Evolutionary conservation across 1,140 invertebrate species (phyloP), one percentile per base, ranked within the genome.

Genomic region (Drosophila erecta): DNA sequence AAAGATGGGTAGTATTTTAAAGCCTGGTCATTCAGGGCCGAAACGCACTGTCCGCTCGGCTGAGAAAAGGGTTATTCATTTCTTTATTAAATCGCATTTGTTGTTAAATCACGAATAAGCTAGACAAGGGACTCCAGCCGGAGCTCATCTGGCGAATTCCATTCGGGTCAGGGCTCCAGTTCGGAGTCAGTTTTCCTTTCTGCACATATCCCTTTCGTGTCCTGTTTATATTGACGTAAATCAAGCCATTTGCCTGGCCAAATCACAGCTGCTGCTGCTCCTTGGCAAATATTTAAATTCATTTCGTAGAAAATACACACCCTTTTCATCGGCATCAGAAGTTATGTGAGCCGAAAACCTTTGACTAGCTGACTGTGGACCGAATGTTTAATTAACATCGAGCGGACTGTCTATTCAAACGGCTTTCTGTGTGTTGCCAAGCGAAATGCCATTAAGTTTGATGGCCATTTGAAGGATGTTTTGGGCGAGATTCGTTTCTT

Each of bases 51-150:
- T 70, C 30, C 7, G 6, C n/a, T n/a, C 12, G 14, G 27, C 12
- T 12, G 15, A 60, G 69, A 79, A 79, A 66, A 76, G 38, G 75
- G 72, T 56, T 87, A 73, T 79, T 62, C 85, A 81, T 87, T 79
- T 72, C 65, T 81, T 75, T 86, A 86, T 86, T 86, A 81, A 81
- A 78, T 78, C 77, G 76, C 76, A 81, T 87, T 80, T 87, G 84
- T 70, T 87, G 79, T 79, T 76, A 87, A 79, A 81, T 86, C 84
- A 78, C 50, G 60, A 69, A 61, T 73, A 49, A 83, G 59, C 65
- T 57, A 75, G 65, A 56, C 64, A 61, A 57, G 51, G 54, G 64
- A 76, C 40, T 20, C 38, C 50, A n/a, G 33, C 38, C 43, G 33
- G 43, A 46, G 47, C 66, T 35, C 66, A 72, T 47, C 30, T 75